Conservation (phyloP, 2,888 invertebrate genomes). For the Netelia inedita region DNA sequence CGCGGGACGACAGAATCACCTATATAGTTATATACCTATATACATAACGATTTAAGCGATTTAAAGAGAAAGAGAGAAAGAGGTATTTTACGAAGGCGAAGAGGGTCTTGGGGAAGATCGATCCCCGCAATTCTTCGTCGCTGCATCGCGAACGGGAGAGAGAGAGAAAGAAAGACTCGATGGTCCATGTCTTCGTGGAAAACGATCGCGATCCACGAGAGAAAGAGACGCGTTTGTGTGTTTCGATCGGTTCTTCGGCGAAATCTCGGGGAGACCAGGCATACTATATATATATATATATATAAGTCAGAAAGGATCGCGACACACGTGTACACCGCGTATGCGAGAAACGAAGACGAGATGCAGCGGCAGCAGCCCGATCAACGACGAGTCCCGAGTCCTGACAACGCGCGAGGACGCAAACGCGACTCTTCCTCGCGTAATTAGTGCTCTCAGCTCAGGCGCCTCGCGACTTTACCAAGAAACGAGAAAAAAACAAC, state of each 20-base stretch:
- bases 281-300: not conserved
- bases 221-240: slow-evolving; percentile 2
- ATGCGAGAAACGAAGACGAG: slow-evolving; percentile 5
- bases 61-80: not conserved
- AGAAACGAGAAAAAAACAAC: not conserved
- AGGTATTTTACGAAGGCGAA: slow-evolving; percentile 48
- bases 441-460: slow-evolving; percentile 52
- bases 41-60: not conserved
- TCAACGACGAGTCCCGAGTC: slow-evolving; percentile 28
- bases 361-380: slow-evolving; percentile 11
- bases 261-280: slow-evolving; percentile 44
- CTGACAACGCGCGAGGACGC: slow-evolving; percentile 1
- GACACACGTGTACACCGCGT: slow-evolving; percentile 40
- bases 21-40: not conserved
- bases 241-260: slow-evolving; percentile 36
- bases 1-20: not conserved
- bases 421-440: slow-evolving; percentile 25
- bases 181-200: slow-evolving; percentile 53
- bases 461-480: slow-evolving; percentile 32
- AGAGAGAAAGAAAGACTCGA: slow-evolving; percentile 1
- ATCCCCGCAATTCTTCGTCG: slow-evolving; percentile 54
- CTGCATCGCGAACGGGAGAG: slow-evolving; percentile 3
- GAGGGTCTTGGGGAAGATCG: slow-evolving; percentile 53
- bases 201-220: slow-evolving; percentile 45
- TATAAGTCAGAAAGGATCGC: slow-evolving; percentile 25